Base-by-base conservation (phyloP, 2,888 invertebrate genomes). In the Caenorhabditis wallacei region DNA sequence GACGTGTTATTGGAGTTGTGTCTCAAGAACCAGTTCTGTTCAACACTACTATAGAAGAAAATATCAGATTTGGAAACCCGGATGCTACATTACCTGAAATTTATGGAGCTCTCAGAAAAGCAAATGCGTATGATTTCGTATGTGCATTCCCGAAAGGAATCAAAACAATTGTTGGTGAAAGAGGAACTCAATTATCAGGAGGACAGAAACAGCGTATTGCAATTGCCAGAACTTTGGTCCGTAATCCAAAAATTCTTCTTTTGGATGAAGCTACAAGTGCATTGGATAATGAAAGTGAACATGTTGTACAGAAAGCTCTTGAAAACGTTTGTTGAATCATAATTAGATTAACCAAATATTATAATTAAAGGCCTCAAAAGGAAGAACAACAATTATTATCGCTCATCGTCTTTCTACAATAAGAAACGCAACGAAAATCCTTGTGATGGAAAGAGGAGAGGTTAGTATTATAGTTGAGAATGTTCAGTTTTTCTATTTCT, bases 21-120 rank as follows among this genome's bases (percentile, higher is more conserved):
- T 85, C 84, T 5, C 90, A 90, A 61, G 89, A 94, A 86, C 94
- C 94, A 2, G 94, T 96, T 5, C 94, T 97, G 10, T 94, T 94
- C 89, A 93, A 92, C 37, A 92, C 92, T 0, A 92, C 93, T 7
- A 94, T 94, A 63, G 92, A 91, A 16, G 93, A 93, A 24, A 94
- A 94, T 82, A 86, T 93, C 4, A 91, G 91, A 30, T 93, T 93
- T 56, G 87, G 86, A 54, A 82, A 83, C 20, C 76, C 83, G 7
- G 48, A 76, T n/a, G 85, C 80, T 4, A 86, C 85, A 10, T 80
- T 87, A 0, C 54, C 75, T 1, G 86, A 88, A 24, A 83, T 90
- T 13, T 54, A 80, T 11, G 69, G 26, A 2, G 88, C 89, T 3
- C 64, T 86, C 7, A 91, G 92, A 70, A 91, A 92, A 37, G 93